Evolutionary conservation across 2,888 invertebrate species (phyloP).

Genomic region (Leucania comma): DNA sequence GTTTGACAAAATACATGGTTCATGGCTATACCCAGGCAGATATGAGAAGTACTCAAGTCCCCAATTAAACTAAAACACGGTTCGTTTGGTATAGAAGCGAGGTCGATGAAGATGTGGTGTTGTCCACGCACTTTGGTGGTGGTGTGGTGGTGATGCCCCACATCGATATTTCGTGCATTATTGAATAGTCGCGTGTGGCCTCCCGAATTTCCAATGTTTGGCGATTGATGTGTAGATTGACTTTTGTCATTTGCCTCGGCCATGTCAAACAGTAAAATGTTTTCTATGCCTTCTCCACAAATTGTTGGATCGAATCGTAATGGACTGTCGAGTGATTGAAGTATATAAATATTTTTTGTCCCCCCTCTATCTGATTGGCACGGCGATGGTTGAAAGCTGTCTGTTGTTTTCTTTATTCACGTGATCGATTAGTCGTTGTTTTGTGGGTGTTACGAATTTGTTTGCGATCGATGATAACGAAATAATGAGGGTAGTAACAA

Average conservation of each 20-base stretch:
- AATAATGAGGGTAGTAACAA: slow-evolving; percentile 57
- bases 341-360: slow-evolving; percentile 77
- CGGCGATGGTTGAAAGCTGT: slow-evolving; percentile 85
- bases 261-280: slow-evolving; percentile 89
- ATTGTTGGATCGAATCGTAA: slow-evolving; percentile 84
- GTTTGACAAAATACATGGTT: neutral
- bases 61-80: slow-evolving; percentile 60
- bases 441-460: slow-evolving; percentile 62
- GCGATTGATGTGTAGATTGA: slow-evolving; percentile 91
- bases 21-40: slow-evolving; percentile 1
- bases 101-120: slow-evolving; percentile 75
- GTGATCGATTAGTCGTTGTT: slow-evolving; percentile 68
- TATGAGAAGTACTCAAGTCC: slow-evolving; percentile 13
- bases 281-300: slow-evolving; percentile 87
- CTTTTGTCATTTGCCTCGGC: slow-evolving; percentile 90
- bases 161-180: slow-evolving; percentile 90
- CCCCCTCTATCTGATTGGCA: slow-evolving; percentile 84
- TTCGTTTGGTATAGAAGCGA: slow-evolving; percentile 67
- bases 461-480: slow-evolving; percentile 63
- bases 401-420: slow-evolving; percentile 77
- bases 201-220: slow-evolving; percentile 90
- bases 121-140: slow-evolving; percentile 76
- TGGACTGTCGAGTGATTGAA: slow-evolving; percentile 86
- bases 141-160: slow-evolving; percentile 83
- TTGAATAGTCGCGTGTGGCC: slow-evolving; percentile 89